These are phyloP conservation scores for Porites rus DNA, from an alignment of 92 coral and sea anemone species.

Conservation along the genomic window DNA sequence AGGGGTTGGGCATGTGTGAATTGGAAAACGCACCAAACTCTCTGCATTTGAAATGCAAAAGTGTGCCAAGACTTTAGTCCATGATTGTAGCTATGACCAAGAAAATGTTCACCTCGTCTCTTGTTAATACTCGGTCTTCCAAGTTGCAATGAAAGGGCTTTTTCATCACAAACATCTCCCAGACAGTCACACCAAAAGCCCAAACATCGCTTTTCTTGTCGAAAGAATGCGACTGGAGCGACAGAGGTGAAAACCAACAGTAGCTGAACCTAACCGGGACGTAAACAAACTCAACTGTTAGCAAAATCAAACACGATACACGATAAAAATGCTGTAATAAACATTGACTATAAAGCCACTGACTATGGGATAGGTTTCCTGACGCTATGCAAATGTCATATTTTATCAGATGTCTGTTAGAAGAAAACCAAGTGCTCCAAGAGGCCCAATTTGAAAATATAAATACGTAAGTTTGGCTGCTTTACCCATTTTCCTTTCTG, in stretches of 20 bases:
- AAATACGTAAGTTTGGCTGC: too few species aligned
- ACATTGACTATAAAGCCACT: too few species aligned
- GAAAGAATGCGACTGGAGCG: conserved; percentile 62
- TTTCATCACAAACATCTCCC: conserved; percentile 89
- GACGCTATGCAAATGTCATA: too few species aligned
- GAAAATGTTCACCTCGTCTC: conserved; percentile 65
- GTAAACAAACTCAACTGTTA: not conserved
- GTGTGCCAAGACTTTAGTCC: too few species aligned
- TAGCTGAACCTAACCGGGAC: conserved; percentile 27
- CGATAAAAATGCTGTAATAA: not conserved
- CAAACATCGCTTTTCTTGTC: conserved; percentile 82
- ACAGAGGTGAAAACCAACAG: conserved; percentile 88
- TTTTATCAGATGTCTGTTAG: too few species aligned
- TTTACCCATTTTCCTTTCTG: conserved; percentile 21
- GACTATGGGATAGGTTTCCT: too few species aligned
- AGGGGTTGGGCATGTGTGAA: too few species aligned
- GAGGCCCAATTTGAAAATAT: too few species aligned
- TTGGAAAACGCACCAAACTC: too few species aligned
- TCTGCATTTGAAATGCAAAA: too few species aligned
- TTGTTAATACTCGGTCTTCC: conserved; percentile 38
- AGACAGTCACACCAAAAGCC: conserved; percentile 93
- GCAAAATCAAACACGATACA: not conserved
- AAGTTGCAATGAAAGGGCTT: conserved; percentile 69
- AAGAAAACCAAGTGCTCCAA: too few species aligned
- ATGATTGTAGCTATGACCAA: not conserved